A percentile compares a stretch with the other conserved stretches of the same genome.
These are phyloP conservation scores for Tridacna gigas DNA, from an alignment of 2,888 invertebrate genomes.

Conservation along the genomic window DNA sequence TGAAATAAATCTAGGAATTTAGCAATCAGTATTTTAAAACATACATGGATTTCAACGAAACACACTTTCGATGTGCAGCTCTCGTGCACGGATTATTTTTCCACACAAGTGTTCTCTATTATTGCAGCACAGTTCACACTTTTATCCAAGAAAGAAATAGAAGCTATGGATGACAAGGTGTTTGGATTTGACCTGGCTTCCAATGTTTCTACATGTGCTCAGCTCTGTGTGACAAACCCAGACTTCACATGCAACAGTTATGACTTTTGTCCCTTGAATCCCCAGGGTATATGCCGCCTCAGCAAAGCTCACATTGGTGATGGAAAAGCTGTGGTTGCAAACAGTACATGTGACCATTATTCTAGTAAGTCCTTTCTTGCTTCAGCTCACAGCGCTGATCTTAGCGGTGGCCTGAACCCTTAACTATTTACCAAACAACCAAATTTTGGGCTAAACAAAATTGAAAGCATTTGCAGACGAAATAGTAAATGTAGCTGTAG, in stretches of 20 bases:
- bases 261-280: slow-evolving; percentile 71
- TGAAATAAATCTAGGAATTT: no score
- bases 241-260: slow-evolving; percentile 75
- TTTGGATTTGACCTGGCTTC: slow-evolving; percentile 44
- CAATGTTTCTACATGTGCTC: slow-evolving; percentile 61
- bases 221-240: slow-evolving; percentile 58
- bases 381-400: no score
- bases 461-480: no score
- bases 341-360: slow-evolving; percentile 71
- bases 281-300: slow-evolving; percentile 63
- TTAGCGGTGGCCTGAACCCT: no score
- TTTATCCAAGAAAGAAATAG: slow-evolving; percentile 59
- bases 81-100: no score
- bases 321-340: slow-evolving; percentile 51
- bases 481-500: no score
- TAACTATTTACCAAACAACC: no score
- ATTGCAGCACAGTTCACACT: slow-evolving; percentile 73
- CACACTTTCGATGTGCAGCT: no score
- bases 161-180: slow-evolving; percentile 63
- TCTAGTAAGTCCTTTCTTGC: slow-evolving; percentile 69
- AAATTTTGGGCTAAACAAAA: no score
- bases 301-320: slow-evolving; percentile 71
- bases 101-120: background rate
- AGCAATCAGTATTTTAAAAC: no score
- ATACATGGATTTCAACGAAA: no score